phyloP scores from a whole-genome alignment of 2,797 vertebrate genomes.

The Microtus obscurus region DNA sequence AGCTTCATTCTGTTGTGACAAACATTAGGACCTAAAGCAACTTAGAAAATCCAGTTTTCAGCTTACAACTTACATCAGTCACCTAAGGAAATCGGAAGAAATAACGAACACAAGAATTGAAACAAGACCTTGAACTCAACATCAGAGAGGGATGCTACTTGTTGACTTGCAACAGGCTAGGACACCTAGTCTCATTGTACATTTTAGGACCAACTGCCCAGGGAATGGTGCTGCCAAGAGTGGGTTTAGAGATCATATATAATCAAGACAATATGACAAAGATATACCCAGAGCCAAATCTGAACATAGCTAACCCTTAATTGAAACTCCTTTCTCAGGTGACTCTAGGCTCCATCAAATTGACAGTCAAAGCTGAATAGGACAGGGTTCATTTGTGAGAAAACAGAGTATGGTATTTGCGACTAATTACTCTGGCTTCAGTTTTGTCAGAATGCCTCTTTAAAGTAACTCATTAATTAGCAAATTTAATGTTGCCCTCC shows the following conservation, averaged over 20 bases:
- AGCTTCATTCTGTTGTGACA: background rate
- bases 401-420: background rate
- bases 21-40: background rate
- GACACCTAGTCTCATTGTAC: background rate
- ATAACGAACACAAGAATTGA: background rate
- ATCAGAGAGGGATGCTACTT: background rate
- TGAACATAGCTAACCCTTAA: background rate
- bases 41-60: background rate
- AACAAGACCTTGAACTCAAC: background rate
- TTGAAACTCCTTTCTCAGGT: background rate
- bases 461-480: conserved; percentile 9
- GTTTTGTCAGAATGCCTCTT: background rate
- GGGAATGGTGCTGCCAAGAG: background rate
- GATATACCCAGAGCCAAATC: background rate
- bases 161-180: background rate
- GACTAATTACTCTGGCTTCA: background rate
- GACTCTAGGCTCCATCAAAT: background rate
- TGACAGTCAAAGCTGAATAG: background rate
- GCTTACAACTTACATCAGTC: background rate
- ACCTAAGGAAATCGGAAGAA: background rate
- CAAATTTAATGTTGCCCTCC: background rate
- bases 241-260: background rate
- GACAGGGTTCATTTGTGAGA: background rate
- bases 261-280: background rate
- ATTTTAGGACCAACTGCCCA: background rate